Evolutionary conservation across 1,140 invertebrate genomes (phyloP).

Genomic region (Pararge aegeria): DNA sequence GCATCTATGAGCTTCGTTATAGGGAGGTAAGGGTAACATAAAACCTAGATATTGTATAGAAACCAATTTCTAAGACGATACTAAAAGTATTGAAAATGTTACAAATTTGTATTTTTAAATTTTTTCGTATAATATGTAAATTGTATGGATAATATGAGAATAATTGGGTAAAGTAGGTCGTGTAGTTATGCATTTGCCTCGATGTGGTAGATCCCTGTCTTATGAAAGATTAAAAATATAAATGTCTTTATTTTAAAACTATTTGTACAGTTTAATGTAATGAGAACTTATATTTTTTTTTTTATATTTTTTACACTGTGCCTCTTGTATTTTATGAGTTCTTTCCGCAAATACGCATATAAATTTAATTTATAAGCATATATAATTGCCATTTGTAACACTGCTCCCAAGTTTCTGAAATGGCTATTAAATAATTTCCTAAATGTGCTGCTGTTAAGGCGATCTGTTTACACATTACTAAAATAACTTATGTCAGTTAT

Average conservation of each 20-base stretch:
- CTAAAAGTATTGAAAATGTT: constrained; percentile 74
- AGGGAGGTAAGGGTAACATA: constrained; percentile 70
- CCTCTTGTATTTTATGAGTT: too few relatives aligned
- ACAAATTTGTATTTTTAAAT: constrained; percentile 74
- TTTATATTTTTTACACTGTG: too few relatives aligned
- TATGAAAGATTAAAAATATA: constrained; percentile 28
- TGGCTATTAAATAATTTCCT: too few relatives aligned
- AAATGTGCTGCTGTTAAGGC: too few relatives aligned
- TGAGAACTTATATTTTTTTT: too few relatives aligned
- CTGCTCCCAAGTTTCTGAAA: too few relatives aligned
- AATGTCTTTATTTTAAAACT: constrained; percentile 10
- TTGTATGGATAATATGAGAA: constrained; percentile 31
- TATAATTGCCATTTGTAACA: too few relatives aligned
- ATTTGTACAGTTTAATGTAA: too few relatives aligned
- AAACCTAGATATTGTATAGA: constrained; percentile 68
- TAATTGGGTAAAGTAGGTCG: constrained; percentile 19
- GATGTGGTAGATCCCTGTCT: constrained; percentile 28
- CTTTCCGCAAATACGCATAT: too few relatives aligned
- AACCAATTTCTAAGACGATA: constrained; percentile 70
- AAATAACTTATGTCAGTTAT: too few relatives aligned
- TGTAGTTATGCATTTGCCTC: constrained; percentile 30
- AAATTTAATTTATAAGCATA: too few relatives aligned
- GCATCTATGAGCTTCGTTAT: constrained; percentile 72
- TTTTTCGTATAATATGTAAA: constrained; percentile 3
- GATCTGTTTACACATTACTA: too few relatives aligned